Percentiles rank a stretch among this genome's conserved stretches.
These are phyloP conservation scores for Holocentrus rufus DNA, from an alignment of 2,797 vertebrate genomes.

Conservation along the genomic window DNA sequence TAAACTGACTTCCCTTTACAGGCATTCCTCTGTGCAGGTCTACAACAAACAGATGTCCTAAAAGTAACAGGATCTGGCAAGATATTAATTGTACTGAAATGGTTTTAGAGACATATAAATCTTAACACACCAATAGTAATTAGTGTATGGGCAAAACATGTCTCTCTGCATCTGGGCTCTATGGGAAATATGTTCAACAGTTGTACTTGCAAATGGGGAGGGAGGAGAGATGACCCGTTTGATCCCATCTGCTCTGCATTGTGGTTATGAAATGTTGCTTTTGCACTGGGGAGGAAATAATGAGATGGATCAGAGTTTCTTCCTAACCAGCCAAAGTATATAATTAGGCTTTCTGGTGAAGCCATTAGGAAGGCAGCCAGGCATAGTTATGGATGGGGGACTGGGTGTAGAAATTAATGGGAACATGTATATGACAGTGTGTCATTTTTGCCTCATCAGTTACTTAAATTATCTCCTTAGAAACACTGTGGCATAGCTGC, in stretches of 20 bases:
- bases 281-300: conserved; percentile 7
- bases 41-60: neutral
- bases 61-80: neutral
- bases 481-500: neutral
- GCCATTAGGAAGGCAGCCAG: conserved; percentile 22
- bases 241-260: conserved; percentile 51
- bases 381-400: conserved; percentile 3
- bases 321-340: conserved; percentile 22
- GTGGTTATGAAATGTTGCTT: conserved; percentile 40
- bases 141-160: neutral
- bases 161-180: conserved; percentile 6
- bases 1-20: neutral
- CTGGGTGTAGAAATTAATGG: neutral
- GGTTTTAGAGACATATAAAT: neutral
- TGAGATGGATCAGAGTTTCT: conserved; percentile 38
- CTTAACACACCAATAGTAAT: conserved; percentile 13
- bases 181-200: conserved; percentile 23
- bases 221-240: conserved; percentile 14
- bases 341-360: conserved; percentile 48
- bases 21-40: neutral
- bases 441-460: neutral
- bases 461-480: neutral
- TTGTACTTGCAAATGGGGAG: conserved; percentile 6
- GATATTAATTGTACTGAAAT: neutral
- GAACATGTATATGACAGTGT: neutral